These are phyloP conservation scores for Heliothis virescens DNA, from an alignment of 1,140 invertebrate genomes.

Conservation along the genomic window DNA sequence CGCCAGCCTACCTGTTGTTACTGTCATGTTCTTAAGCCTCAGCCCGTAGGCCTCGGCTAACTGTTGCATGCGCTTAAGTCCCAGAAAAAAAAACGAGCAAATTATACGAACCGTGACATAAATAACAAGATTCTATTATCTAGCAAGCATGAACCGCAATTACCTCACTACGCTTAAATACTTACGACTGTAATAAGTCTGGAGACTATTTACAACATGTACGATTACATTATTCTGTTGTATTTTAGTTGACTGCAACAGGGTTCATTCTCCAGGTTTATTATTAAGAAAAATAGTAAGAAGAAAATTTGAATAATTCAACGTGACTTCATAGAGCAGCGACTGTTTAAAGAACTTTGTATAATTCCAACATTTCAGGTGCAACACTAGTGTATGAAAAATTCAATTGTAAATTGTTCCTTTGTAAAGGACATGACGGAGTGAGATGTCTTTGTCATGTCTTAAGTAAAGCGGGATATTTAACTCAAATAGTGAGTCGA, in stretches of 20 bases:
- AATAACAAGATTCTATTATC: slow-evolving; percentile 38
- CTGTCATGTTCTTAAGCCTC: slow-evolving; percentile 61
- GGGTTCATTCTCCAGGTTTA: slow-evolving; percentile 45
- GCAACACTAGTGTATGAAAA: slow-evolving; percentile 34
- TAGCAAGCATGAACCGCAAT: slow-evolving; percentile 24
- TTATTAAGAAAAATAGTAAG: slow-evolving; percentile 54
- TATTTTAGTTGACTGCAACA: slow-evolving; percentile 21
- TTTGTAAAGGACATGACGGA: slow-evolving; percentile 23
- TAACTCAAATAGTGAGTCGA: slow-evolving; percentile 28
- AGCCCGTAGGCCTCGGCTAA: slow-evolving; percentile 52
- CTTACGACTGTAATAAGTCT: slow-evolving; percentile 25
- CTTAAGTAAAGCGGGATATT: slow-evolving; percentile 28
- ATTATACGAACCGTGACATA: slow-evolving; percentile 38
- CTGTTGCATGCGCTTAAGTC: slow-evolving; percentile 63
- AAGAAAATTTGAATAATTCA: slow-evolving; percentile 57
- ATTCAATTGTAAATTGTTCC: slow-evolving; percentile 40
- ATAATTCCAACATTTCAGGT: slow-evolving; percentile 58
- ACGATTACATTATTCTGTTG: slow-evolving; percentile 18
- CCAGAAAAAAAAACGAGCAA: slow-evolving; percentile 46
- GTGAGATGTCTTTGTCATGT: slow-evolving; percentile 34
- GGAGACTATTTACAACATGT: slow-evolving; percentile 2
- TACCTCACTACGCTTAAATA: not conserved
- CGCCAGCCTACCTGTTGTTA: slow-evolving; percentile 74
- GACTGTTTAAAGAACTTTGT: slow-evolving; percentile 53
- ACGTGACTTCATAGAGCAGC: slow-evolving; percentile 50